Evolutionary conservation across 2,888 invertebrate genomes (phyloP).

Genomic region (Raillietiella orientalis): DNA sequence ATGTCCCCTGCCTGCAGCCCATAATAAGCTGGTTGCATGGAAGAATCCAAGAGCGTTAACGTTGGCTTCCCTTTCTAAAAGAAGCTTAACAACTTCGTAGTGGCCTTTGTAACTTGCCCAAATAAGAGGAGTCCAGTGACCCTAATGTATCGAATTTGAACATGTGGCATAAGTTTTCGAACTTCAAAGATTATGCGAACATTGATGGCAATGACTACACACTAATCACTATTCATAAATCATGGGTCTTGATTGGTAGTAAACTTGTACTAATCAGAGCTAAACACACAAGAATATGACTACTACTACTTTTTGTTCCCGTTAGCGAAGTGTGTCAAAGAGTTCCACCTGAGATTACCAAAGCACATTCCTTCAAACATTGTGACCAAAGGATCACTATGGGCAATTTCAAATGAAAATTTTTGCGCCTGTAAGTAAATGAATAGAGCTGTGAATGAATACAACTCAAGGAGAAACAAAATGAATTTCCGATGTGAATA

Average conservation of each 20-base stretch:
- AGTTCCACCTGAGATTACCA: too few species aligned
- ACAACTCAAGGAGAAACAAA: too few species aligned
- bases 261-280: too few species aligned
- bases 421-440: too few species aligned
- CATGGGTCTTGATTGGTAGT: slow-evolving; percentile 9
- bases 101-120: slow-evolving; percentile 85
- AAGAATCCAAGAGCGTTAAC: slow-evolving; percentile 85
- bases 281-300: slow-evolving; percentile 11
- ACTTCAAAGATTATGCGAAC: not conserved
- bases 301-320: slow-evolving; percentile 11
- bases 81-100: slow-evolving; percentile 27
- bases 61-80: slow-evolving; percentile 62
- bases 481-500: too few species aligned
- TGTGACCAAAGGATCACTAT: too few species aligned
- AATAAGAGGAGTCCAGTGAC: slow-evolving; percentile 87
- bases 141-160: too few species aligned
- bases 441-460: too few species aligned
- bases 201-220: not conserved
- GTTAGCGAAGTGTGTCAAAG: too few species aligned
- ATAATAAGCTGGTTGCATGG: slow-evolving; percentile 64
- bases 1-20: slow-evolving; percentile 81
- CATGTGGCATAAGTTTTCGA: slow-evolving; percentile 1
- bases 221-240: not conserved
- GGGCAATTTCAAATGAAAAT: too few species aligned
- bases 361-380: too few species aligned